phyloP scores from a whole-genome alignment of 2,888 invertebrate species.

The Heliconius erato region DNA sequence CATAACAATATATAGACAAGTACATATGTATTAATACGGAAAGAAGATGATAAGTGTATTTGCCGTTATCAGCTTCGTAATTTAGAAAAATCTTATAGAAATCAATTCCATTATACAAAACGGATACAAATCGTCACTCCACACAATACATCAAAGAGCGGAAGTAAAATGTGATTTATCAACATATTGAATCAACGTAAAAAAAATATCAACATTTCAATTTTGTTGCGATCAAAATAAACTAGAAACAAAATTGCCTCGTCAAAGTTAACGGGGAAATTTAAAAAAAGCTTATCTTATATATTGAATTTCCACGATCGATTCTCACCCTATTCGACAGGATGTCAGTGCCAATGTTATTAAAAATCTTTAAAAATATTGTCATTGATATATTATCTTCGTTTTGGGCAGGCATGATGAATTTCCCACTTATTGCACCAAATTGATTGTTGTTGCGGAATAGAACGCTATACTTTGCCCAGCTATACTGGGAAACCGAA shows the following conservation, averaged over 20 bases:
- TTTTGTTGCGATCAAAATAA: constrained; percentile 9
- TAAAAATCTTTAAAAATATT: too few relatives aligned
- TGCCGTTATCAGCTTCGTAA: neutral
- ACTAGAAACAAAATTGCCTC: constrained; percentile 21
- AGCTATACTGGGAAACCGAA: too few relatives aligned
- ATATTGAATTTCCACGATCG: neutral
- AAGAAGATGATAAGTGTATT: too few relatives aligned
- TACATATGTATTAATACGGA: too few relatives aligned
- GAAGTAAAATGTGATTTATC: neutral
- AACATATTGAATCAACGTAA: neutral
- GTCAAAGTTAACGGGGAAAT: constrained; percentile 4
- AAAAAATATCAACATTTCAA: constrained; percentile 12
- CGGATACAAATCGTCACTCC: neutral
- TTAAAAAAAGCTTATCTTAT: constrained; percentile 2
- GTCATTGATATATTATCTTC: too few relatives aligned
- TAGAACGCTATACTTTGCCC: too few relatives aligned
- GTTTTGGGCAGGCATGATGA: too few relatives aligned
- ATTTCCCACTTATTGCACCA: too few relatives aligned
- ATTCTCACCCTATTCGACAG: neutral
- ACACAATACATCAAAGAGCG: neutral
- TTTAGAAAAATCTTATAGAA: neutral
- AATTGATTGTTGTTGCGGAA: too few relatives aligned
- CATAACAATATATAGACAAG: too few relatives aligned
- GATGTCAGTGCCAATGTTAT: too few relatives aligned
- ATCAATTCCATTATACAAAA: neutral